A percentile compares a stretch with the other conserved stretches of the same genome.
phyloP scores from a whole-genome alignment of 2,888 invertebrate genomes.

The Cephalotes varians region DNA sequence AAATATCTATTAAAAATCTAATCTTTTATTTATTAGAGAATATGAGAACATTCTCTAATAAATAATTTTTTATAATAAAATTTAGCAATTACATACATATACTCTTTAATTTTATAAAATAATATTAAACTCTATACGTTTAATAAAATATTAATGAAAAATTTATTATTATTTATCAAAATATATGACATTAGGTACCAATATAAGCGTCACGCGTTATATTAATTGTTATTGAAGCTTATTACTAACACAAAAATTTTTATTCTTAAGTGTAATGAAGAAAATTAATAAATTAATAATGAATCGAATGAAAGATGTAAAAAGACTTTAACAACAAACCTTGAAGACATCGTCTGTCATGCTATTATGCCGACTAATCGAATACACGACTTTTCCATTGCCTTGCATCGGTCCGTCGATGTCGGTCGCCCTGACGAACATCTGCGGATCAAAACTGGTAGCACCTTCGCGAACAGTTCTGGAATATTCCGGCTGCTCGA shows the following conservation, averaged over 20 bases:
- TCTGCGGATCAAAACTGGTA: constrained; percentile 92
- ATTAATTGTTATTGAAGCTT: neutral
- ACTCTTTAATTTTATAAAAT: neutral
- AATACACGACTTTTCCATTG: constrained; percentile 89
- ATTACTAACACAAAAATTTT: neutral
- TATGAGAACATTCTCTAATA: too few species aligned
- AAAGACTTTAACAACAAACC: constrained; percentile 62
- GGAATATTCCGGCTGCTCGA: constrained; percentile 90
- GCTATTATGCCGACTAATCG: constrained; percentile 90
- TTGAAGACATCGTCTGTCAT: constrained; percentile 87
- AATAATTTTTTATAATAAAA: too few species aligned
- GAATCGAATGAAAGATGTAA: neutral
- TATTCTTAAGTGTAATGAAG: neutral
- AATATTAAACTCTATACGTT: neutral
- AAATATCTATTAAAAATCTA: too few species aligned
- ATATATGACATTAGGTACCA: too few species aligned
- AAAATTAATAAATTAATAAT: neutral
- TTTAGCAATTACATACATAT: neutral
- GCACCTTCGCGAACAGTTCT: constrained; percentile 93
- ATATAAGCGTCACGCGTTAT: too few species aligned
- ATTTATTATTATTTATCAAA: neutral
- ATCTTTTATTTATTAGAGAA: too few species aligned
- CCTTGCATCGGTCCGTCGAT: constrained; percentile 91
- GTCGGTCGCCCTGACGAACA: constrained; percentile 92
- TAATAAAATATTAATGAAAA: neutral